Evolutionary conservation across 2,888 invertebrate genomes (phyloP).

Genomic region (Lysandra bellargus): DNA sequence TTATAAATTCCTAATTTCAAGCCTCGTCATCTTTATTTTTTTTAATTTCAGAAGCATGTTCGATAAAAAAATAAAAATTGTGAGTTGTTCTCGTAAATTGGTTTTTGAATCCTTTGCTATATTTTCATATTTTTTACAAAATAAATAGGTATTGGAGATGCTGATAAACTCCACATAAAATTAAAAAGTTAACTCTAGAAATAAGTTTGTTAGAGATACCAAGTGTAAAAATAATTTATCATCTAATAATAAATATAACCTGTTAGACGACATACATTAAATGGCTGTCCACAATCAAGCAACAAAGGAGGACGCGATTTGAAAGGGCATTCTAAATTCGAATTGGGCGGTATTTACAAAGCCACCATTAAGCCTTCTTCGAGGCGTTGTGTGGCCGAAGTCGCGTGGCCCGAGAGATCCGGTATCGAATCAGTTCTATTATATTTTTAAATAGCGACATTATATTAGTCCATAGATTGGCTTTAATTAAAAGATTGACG

Average conservation of each 20-base stretch:
- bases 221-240: slow-evolving; percentile 41
- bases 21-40: slow-evolving; percentile 18
- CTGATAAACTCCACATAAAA: background rate
- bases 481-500: slow-evolving; percentile 16
- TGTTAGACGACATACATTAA: slow-evolving; percentile 74
- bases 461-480: slow-evolving; percentile 18
- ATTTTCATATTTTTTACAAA: background rate
- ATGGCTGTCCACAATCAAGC: slow-evolving; percentile 78
- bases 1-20: slow-evolving; percentile 37
- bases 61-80: slow-evolving; percentile 35
- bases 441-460: slow-evolving; percentile 43
- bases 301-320: slow-evolving; percentile 80
- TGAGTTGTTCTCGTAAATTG: background rate
- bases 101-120: background rate
- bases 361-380: slow-evolving; percentile 79
- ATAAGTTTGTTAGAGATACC: background rate
- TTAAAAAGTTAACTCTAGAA: background rate
- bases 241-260: slow-evolving; percentile 50
- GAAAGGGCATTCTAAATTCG: slow-evolving; percentile 80
- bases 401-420: slow-evolving; percentile 72
- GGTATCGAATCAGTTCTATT: slow-evolving; percentile 76
- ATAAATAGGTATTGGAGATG: background rate
- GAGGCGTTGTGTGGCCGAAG: slow-evolving; percentile 75
- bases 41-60: slow-evolving; percentile 35
- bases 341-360: slow-evolving; percentile 80